Evolutionary conservation across 2,113 vertebrate genomes (phyloP), one percentile per base, ranked within the genome.

Genomic region (Myiagra hebetior): DNA sequence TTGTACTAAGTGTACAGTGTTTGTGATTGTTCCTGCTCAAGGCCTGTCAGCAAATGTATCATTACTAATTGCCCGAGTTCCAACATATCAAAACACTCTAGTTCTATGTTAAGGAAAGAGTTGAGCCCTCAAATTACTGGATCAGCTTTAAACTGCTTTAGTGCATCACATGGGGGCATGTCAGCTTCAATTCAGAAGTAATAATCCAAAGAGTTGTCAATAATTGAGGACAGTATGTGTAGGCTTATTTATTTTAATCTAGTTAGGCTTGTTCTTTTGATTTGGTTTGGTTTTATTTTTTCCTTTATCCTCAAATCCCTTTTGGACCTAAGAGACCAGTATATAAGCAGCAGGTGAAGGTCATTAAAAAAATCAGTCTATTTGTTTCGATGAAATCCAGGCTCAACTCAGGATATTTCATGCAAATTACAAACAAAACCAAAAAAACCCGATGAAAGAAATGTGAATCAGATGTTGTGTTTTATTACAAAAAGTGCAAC

Each of bases 11-110:
- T 70, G 56, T 55, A 70, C 23, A 15, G 72, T 56, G 59, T 80
- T 90, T 70, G 76, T 72, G 72, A 90, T 85, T 88, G 93, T 63
- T 95, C 93, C 92, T 70, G 33, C 79, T 91, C 63, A 94, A 78
- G 79, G 78, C 55, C 82, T 89, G 76, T 64, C 96, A 91, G 76
- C 41, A 93, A 72, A 93, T 75, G 56, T 67, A 90, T 92, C 88
- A 81, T 59, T 91, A 55, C 85, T 93, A 81, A 94, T 94, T 86
- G 91, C 52, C 47, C 44, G 53, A 80, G 49, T 88, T 93, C 78
- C 55, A 78, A 42, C 11, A 15, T 84, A 92, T 68, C 52, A 76
- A 94, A 92, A 52, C 55, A 80, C 41, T 77, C 19, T 18, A 60
- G 33, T 78, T 91, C 74, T 93, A 77, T 20, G 50, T 69, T 88